Evolutionary conservation across 2,797 vertebrate genomes (phyloP).

Genomic region (Betta splendens): DNA sequence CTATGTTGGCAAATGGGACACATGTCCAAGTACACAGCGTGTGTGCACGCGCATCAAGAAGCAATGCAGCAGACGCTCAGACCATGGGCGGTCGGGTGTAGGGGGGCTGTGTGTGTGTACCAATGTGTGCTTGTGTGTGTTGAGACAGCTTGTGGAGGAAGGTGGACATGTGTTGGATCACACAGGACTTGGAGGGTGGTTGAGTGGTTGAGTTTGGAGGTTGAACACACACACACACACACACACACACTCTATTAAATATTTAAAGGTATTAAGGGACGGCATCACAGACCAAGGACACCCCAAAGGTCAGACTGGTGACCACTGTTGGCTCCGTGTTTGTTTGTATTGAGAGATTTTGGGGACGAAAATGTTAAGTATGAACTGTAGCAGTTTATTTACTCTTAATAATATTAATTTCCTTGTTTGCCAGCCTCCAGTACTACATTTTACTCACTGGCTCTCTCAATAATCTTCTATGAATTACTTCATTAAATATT

Average conservation of each 20-base stretch:
- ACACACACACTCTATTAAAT: slow-evolving; percentile 3
- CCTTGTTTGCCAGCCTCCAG: too few relatives aligned
- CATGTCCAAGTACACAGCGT: slow-evolving; percentile 18
- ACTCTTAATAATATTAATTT: too few relatives aligned
- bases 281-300: slow-evolving; percentile 24
- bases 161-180: slow-evolving; percentile 58
- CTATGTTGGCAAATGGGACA: slow-evolving; percentile 20
- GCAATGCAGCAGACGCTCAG: slow-evolving; percentile 76
- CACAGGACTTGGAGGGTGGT: slow-evolving; percentile 51
- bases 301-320: slow-evolving; percentile 20
- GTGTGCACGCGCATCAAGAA: slow-evolving; percentile 41
- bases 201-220: slow-evolving; percentile 42
- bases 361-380: not conserved
- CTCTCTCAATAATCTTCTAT: too few relatives aligned
- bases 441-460: too few relatives aligned
- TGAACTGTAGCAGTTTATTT: slow-evolving; percentile 7
- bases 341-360: not conserved
- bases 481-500: too few relatives aligned
- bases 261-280: slow-evolving; percentile 19
- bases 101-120: slow-evolving; percentile 35
- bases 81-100: slow-evolving; percentile 55
- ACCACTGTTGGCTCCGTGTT: not conserved
- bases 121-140: slow-evolving; percentile 18
- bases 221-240: slow-evolving; percentile 24
- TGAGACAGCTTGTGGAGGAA: slow-evolving; percentile 61